phyloP scores from a whole-genome alignment of 30 jellyfish, hydroid and myxozoan species.

The Aurelia coerulea region DNA sequence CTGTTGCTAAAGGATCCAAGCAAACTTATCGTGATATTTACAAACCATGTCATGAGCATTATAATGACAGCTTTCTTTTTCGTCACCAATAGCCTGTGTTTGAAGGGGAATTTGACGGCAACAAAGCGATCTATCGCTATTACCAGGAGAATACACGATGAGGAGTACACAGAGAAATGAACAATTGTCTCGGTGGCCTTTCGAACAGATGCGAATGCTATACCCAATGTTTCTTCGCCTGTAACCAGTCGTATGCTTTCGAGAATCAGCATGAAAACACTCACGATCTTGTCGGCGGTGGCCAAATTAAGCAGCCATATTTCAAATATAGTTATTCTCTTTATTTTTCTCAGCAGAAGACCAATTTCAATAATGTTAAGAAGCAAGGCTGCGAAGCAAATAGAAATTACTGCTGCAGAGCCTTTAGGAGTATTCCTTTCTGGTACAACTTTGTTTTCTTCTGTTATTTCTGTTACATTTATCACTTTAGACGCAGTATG shows the following conservation, averaged over 20 bases:
- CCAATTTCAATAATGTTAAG: constrained; percentile 19
- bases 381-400: constrained; percentile 10
- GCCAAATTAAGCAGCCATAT: constrained; percentile 17
- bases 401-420: background rate
- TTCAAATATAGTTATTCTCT: constrained; percentile 21
- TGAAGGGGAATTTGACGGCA: constrained; percentile 34
- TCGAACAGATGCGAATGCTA: background rate
- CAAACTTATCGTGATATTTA: no score
- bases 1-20: no score
- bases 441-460: no score
- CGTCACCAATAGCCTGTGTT: constrained; percentile 47
- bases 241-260: background rate
- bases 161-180: constrained; percentile 19
- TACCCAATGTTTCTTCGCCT: background rate
- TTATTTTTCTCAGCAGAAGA: background rate
- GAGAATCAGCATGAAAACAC: background rate
- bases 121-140: constrained; percentile 18
- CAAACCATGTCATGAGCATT: background rate
- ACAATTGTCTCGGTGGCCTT: no score
- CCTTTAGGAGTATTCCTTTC: background rate
- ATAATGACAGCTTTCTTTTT: constrained; percentile 14
- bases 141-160: background rate
- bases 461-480: no score
- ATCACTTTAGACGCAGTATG: no score
- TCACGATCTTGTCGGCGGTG: background rate